phyloP scores from a whole-genome alignment of 2,113 vertebrate species.

The Saguinus imperator region DNA sequence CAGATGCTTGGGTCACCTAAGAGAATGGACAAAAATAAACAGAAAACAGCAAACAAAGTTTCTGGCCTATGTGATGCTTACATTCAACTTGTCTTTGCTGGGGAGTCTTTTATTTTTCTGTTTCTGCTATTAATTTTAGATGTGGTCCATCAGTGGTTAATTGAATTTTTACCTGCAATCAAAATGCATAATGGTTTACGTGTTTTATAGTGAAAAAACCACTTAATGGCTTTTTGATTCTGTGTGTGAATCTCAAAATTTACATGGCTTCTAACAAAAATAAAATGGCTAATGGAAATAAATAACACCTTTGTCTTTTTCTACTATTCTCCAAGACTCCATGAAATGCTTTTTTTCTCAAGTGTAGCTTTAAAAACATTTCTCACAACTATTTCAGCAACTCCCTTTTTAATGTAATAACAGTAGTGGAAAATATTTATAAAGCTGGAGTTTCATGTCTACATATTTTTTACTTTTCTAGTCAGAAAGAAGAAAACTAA shows the following conservation, averaged over 20 bases:
- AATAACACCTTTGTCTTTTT: background rate
- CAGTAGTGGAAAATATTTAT: background rate
- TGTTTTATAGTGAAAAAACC: slow-evolving; percentile 25
- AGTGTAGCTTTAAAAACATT: background rate
- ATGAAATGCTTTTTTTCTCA: background rate
- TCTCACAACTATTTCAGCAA: background rate
- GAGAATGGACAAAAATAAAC: background rate
- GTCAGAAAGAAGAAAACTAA: background rate
- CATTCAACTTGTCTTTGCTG: background rate
- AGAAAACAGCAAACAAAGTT: background rate
- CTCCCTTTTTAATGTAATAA: background rate
- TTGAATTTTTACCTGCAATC: slow-evolving; percentile 56
- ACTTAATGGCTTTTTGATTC: background rate
- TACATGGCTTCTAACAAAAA: background rate
- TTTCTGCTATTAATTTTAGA: background rate
- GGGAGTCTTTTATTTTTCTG: slow-evolving; percentile 44
- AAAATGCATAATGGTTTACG: slow-evolving; percentile 52
- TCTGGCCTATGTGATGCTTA: background rate
- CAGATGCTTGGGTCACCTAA: background rate
- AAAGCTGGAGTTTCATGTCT: background rate
- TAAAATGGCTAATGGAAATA: background rate
- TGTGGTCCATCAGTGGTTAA: background rate
- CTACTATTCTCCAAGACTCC: background rate
- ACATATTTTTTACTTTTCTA: background rate
- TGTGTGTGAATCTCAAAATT: background rate